Evolutionary conservation across 2,888 invertebrate species (phyloP), one percentile per base, ranked within the genome.

Genomic region (Lasioglossum calceatum): DNA sequence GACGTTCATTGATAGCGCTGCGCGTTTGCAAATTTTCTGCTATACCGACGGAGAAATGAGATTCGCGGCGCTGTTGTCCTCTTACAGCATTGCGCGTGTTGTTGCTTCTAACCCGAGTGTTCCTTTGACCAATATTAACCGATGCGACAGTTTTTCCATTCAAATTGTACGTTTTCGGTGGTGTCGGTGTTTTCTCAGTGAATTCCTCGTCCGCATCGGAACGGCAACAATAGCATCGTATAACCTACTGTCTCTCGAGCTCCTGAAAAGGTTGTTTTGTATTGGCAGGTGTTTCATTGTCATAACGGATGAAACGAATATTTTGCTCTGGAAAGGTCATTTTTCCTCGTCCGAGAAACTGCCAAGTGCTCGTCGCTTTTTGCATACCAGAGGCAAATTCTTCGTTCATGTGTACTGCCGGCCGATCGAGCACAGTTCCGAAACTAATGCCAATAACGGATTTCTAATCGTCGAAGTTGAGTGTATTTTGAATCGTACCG

Each of bases 261-360:
- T 72, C 16, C 50, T n/a, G 39, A 70, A 73, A 54, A 78, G 54
- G 58, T 80, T 80, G 70, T 67, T 39, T 81, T 61, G 74, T 74
- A 84, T 83, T 84, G 78, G 87, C 87, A 88, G 87, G 87, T 88
- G 87, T 88, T 84, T 80, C 79, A 71, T 87, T 74, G 81, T 82
- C 84, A 81, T 85, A 88, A 87, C 87, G 87, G 87, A 82, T 80
- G 82, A 87, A 88, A 87, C 82, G 87, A 87, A 82, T 85, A 88
- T 87, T 88, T 88, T 84, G 85, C 81, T 84, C n/a, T 71, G 84
- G 82, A 82, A 87, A 85, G 87, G 79, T 87, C 87, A 77, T 82
- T 77, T 79, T 50, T 61, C 67, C 54, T 79, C 19, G 79, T 23
- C 12, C 73, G 47, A 81, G 71, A 73, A 71, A 77, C 74, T 61